Percentiles rank a stretch among this genome's conserved stretches.
Evolutionary conservation across 1,140 invertebrate genomes (phyloP).

Genomic region (Leptopilina boulardi): DNA sequence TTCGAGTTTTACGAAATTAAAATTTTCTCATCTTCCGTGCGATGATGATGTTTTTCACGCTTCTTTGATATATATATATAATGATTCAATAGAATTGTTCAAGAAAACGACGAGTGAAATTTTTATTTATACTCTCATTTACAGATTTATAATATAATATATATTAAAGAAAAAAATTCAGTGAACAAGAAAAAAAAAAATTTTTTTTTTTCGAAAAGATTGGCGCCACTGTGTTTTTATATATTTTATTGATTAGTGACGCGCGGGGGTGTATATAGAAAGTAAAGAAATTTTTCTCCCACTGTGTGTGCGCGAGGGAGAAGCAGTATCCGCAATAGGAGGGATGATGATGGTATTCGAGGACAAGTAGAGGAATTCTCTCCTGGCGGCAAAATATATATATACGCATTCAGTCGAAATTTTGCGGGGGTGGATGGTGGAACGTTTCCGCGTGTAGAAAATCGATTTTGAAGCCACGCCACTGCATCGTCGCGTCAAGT

Average conservation of each 20-base stretch:
- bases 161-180: conserved; percentile 11
- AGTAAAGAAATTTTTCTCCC: background rate
- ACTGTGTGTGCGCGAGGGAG: conserved; percentile 8
- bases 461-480: conserved; percentile 65
- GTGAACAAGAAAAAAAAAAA: background rate
- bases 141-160: background rate
- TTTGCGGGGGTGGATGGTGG: conserved; percentile 46
- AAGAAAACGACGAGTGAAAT: background rate
- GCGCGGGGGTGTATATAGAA: no score
- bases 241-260: background rate
- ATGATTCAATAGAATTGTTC: background rate
- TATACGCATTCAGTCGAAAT: conserved; percentile 15
- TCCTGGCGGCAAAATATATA: conserved; percentile 35
- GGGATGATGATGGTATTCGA: conserved; percentile 15
- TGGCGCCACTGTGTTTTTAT: background rate
- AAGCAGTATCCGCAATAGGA: conserved; percentile 26
- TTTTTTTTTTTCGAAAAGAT: no score
- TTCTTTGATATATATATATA: no score
- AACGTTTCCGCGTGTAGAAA: conserved; percentile 51
- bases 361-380: conserved; percentile 15
- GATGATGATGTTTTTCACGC: conserved; percentile 40
- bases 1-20: background rate
- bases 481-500: conserved; percentile 61
- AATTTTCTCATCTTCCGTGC: background rate
- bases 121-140: background rate